A percentile compares a stretch with the other conserved stretches of the same genome.
Conservation (phyloP, 2,113 vertebrate species). For the Machaerirhynchus nigripectus region DNA sequence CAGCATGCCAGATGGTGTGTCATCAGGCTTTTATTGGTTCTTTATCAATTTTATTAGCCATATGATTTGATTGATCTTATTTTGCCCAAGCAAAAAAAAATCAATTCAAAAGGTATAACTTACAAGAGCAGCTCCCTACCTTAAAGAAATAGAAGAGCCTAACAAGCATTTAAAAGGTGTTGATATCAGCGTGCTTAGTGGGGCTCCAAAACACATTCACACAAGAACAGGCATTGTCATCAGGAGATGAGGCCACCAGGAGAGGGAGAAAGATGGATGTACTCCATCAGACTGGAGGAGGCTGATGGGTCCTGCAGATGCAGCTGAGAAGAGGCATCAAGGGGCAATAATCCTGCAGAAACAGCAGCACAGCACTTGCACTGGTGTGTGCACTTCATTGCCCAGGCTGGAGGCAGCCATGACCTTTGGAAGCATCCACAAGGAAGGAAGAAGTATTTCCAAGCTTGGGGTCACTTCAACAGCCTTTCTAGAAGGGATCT, state of each 20-base stretch:
- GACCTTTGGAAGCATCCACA: neutral
- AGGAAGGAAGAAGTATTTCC: neutral
- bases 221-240: neutral
- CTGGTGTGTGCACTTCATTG: neutral
- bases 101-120: conserved; percentile 62
- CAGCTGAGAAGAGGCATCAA: neutral
- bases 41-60: conserved; percentile 76
- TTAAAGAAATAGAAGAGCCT: conserved; percentile 30
- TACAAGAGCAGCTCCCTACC: conserved; percentile 22
- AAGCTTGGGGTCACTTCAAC: neutral
- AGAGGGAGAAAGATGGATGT: neutral
- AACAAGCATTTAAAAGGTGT: neutral
- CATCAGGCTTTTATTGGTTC: conserved; percentile 55
- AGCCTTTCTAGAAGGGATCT: neutral
- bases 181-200: neutral
- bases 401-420: accelerated
- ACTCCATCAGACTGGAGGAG: neutral
- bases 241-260: neutral
- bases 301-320: neutral
- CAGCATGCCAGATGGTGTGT: conserved; percentile 9
- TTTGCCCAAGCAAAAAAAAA: conserved; percentile 68
- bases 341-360: neutral
- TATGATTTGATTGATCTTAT: conserved; percentile 76
- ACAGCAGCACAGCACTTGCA: accelerated
- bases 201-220: neutral